A percentile compares a stretch with the other conserved stretches of the same genome.
Conservation (phyloP, 2,113 vertebrate genomes). For the Lophotis ruficrista region DNA sequence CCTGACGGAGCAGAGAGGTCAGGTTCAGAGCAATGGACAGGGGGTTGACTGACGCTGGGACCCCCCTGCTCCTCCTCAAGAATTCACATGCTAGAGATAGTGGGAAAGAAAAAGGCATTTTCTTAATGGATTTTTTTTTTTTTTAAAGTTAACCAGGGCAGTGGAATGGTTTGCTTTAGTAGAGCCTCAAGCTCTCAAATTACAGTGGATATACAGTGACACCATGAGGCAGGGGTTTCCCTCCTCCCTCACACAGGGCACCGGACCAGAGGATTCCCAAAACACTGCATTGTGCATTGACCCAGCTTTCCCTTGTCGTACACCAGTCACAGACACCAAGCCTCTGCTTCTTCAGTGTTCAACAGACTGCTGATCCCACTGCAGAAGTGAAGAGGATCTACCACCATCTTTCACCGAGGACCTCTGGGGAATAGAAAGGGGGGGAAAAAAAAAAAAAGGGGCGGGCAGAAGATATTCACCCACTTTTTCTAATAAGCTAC, state of each 20-base stretch:
- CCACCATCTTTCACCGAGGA: neutral
- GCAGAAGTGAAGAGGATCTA: neutral
- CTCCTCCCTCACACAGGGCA: neutral
- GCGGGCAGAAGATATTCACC: conserved; percentile 3
- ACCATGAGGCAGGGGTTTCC: neutral
- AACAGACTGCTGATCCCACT: neutral
- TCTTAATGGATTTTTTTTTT: neutral
- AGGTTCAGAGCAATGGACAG: neutral
- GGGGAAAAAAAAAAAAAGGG: neutral
- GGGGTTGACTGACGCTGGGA: neutral
- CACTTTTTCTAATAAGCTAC: neutral
- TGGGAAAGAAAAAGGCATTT: conserved; percentile 2
- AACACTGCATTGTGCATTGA: neutral
- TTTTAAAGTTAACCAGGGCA: neutral
- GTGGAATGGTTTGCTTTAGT: neutral
- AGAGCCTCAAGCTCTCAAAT: neutral
- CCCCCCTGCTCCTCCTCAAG: neutral
- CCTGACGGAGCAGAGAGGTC: neutral
- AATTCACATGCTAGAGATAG: neutral
- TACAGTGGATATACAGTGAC: neutral
- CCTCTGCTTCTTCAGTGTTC: neutral
- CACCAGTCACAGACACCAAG: neutral
- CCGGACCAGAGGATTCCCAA: neutral
- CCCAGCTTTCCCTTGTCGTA: neutral
- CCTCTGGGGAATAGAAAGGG: neutral